A percentile compares a stretch with the other conserved stretches of the same genome.
Conservation (phyloP, 1,140 invertebrate species). For the Pentalonia nigronervosa region DNA sequence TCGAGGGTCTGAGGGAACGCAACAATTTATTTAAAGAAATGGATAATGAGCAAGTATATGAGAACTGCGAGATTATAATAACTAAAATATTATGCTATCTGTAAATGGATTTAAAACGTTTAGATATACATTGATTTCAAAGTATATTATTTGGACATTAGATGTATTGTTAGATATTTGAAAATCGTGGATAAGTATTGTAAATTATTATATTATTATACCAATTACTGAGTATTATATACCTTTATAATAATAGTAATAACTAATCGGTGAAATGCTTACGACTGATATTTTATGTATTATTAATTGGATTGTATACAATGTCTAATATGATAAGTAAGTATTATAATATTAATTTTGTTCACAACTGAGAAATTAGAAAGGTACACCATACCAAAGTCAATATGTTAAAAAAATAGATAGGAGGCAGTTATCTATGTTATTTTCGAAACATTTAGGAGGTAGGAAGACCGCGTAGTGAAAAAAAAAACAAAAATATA, state of each 20-base stretch:
- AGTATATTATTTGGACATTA: not conserved
- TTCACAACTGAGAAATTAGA: not conserved
- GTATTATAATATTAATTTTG: not conserved
- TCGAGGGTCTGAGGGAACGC: not conserved
- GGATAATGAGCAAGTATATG: not conserved
- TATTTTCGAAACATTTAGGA: not conserved
- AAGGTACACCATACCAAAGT: not conserved
- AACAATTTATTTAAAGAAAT: not conserved
- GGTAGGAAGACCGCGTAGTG: too few species aligned
- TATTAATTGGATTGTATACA: not conserved
- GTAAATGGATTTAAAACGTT: not conserved
- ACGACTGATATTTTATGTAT: not conserved
- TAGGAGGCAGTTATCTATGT: not conserved
- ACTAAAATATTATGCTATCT: not conserved
- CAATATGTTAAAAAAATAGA: not conserved
- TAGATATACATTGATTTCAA: not conserved
- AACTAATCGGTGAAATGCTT: not conserved
- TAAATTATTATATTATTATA: too few species aligned
- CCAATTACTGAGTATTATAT: too few species aligned
- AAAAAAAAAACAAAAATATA: not conserved
- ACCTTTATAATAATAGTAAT: not conserved
- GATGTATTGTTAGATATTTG: not conserved
- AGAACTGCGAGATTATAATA: not conserved
- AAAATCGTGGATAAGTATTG: not conserved
- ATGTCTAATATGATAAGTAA: too few species aligned